phyloP scores from a whole-genome alignment of 2,797 vertebrate species.

The Spondyliosoma cantharus region DNA sequence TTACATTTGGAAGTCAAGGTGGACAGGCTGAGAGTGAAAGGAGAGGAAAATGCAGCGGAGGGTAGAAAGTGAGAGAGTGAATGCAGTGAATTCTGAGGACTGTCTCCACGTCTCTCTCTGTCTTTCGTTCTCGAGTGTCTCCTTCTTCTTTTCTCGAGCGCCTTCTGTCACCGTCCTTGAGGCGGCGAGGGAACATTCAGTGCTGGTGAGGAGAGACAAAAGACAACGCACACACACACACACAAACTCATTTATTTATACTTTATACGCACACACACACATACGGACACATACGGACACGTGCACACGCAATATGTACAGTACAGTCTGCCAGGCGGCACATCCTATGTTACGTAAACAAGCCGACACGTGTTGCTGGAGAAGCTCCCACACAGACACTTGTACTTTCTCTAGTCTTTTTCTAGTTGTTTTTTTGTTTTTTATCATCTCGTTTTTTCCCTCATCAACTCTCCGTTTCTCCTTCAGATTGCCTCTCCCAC shows the following conservation, averaged over 20 bases:
- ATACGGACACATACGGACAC: constrained; percentile 1
- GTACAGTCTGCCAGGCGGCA: not conserved
- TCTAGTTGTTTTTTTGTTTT: not conserved
- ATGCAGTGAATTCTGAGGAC: constrained; percentile 21
- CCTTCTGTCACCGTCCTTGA: constrained; percentile 60
- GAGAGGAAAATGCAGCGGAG: not conserved
- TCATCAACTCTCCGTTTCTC: constrained; percentile 25
- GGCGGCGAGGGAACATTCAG: constrained; percentile 42
- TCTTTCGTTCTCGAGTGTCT: constrained; percentile 24
- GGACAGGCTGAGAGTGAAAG: constrained; percentile 25
- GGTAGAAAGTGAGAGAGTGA: not conserved
- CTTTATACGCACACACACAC: not conserved
- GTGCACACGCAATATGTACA: constrained; percentile 5
- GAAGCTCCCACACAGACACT: constrained; percentile 48
- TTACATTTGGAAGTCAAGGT: constrained; percentile 26
- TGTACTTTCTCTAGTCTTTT: constrained; percentile 7
- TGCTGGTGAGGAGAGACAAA: constrained; percentile 45
- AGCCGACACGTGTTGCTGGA: constrained; percentile 28
- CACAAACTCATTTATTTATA: not conserved
- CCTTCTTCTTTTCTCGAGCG: constrained; percentile 25
- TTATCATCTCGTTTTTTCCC: constrained; percentile 20
- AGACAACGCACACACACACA: constrained; percentile 9
- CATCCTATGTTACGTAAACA: constrained; percentile 36
- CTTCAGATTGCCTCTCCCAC: constrained; percentile 27
- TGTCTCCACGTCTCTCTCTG: constrained; percentile 7